A percentile compares a stretch with the other conserved stretches of the same genome.
phyloP scores from a whole-genome alignment of 1,140 invertebrate species.

The Aethina tumida region DNA sequence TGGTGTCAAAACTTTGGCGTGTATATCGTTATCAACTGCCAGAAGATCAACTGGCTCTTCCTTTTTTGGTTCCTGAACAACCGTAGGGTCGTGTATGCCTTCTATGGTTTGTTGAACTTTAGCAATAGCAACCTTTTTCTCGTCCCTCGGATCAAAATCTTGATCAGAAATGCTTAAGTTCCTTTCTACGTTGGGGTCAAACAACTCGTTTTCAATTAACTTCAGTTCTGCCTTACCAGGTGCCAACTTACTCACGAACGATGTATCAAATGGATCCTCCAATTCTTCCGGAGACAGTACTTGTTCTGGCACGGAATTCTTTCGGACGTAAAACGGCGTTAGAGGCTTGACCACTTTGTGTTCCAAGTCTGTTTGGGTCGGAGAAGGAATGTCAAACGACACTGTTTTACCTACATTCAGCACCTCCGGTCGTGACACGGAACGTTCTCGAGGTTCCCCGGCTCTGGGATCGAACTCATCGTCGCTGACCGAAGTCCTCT shows the following conservation, averaged over 20 bases:
- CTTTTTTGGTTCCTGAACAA: constrained; percentile 21
- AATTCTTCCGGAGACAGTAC: constrained; percentile 40
- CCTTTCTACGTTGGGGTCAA: constrained; percentile 44
- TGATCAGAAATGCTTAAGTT: constrained; percentile 45
- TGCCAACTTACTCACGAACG: constrained; percentile 43
- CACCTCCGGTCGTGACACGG: constrained; percentile 50
- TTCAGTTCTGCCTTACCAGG: constrained; percentile 52
- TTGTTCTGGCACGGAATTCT: constrained; percentile 45
- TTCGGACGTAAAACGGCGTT: constrained; percentile 65
- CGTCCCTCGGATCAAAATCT: constrained; percentile 46
- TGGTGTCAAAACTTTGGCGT: constrained; percentile 49
- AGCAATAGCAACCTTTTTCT: constrained; percentile 32
- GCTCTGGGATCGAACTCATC: constrained; percentile 69
- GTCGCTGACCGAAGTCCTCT: constrained; percentile 37
- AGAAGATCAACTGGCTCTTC: constrained; percentile 45
- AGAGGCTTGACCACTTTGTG: constrained; percentile 53
- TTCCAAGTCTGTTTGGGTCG: constrained; percentile 37
- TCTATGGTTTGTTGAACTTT: constrained; percentile 29
- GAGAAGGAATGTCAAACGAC: constrained; percentile 54
- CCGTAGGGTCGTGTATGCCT: constrained; percentile 19
- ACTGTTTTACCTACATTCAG: constrained; percentile 51
- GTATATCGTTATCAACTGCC: constrained; percentile 44
- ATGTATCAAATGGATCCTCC: constrained; percentile 58
- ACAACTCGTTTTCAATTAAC: constrained; percentile 51
- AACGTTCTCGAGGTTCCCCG: constrained; percentile 36